phyloP scores from a whole-genome alignment of 2,888 invertebrate genomes.

The Pristionchus mayeri region DNA sequence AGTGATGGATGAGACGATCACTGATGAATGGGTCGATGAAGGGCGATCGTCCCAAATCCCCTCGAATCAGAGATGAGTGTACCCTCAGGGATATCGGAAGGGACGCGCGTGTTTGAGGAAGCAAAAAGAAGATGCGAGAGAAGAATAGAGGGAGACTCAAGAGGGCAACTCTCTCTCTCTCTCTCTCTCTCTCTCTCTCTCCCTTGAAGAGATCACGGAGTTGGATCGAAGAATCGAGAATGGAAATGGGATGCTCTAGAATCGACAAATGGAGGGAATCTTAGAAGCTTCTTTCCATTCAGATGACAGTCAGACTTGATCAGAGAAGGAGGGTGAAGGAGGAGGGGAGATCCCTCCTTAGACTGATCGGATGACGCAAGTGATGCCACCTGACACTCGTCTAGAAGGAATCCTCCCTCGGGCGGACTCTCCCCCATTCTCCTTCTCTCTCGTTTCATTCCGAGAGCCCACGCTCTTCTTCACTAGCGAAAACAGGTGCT shows the following conservation, averaged over 20 bases:
- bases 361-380: not conserved
- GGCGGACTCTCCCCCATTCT: not conserved
- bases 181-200: no score
- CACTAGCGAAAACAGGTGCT: not conserved
- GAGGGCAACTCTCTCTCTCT: constrained; percentile 38
- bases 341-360: not conserved
- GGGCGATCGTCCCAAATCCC: no score
- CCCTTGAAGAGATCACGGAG: constrained; percentile 13
- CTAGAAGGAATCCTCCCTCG: constrained; percentile 11
- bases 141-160: constrained; percentile 12
- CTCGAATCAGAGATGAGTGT: not conserved
- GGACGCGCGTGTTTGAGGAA: constrained; percentile 8
- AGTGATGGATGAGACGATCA: no score
- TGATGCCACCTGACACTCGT: not conserved
- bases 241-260: not conserved
- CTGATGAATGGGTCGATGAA: no score
- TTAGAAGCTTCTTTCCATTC: not conserved
- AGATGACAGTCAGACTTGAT: no score
- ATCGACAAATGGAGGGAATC: not conserved
- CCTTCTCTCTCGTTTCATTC: not conserved
- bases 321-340: no score
- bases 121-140: constrained; percentile 32
- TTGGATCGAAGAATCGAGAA: constrained; percentile 19
- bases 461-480: constrained; percentile 4
- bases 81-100: constrained; percentile 41